These are phyloP conservation scores for Prunella strophiata DNA, from an alignment of 2,797 vertebrate genomes.

Conservation along the genomic window DNA sequence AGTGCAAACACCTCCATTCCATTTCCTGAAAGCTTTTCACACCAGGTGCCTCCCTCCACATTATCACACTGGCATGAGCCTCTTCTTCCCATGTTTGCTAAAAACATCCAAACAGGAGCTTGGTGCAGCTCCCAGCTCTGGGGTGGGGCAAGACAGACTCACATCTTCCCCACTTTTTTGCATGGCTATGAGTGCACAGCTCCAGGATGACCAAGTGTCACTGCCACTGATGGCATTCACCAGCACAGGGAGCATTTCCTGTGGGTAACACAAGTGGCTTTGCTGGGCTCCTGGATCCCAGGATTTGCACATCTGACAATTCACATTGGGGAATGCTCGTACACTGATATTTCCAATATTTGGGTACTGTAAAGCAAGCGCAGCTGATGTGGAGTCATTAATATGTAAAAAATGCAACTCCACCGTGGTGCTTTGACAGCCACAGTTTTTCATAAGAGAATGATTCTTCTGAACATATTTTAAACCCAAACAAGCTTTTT, in stretches of 20 bases:
- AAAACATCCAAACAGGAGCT: background rate
- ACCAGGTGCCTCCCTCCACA: rapidly evolving
- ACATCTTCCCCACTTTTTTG: background rate
- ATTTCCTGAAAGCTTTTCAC: background rate
- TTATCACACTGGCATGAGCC: background rate
- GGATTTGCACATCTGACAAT: background rate
- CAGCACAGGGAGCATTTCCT: background rate
- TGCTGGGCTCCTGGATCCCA: background rate
- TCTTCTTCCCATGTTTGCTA: background rate
- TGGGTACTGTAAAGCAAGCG: background rate
- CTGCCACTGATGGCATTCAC: background rate
- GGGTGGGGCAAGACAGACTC: background rate
- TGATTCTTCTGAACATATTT: background rate
- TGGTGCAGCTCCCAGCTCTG: rapidly evolving
- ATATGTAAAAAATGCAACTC: background rate
- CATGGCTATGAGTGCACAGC: background rate
- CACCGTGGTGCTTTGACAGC: background rate
- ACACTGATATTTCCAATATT: background rate
- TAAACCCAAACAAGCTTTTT: slow-evolving; percentile 20
- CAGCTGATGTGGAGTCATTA: background rate
- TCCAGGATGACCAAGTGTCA: rapidly evolving
- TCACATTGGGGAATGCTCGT: background rate
- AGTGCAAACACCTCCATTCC: rapidly evolving
- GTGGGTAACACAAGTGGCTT: rapidly evolving
- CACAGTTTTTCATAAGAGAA: background rate